phyloP scores from a whole-genome alignment of 92 coral and sea anemone genomes.

The Siderastrea siderea region DNA sequence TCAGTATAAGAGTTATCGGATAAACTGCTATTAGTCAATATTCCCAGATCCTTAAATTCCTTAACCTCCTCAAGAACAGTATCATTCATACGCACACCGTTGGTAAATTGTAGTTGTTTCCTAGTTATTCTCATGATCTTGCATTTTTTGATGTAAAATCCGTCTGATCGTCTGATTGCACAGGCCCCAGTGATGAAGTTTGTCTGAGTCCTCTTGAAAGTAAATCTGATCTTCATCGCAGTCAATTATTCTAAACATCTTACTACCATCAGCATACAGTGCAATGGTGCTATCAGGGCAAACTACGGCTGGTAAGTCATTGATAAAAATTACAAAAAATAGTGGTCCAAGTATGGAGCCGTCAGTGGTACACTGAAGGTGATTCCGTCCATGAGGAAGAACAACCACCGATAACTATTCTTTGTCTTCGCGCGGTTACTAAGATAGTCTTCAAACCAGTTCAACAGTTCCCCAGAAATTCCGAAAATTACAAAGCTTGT shows the following conservation, averaged over 20 bases:
- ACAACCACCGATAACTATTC: too few relatives aligned
- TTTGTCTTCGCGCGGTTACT: neutral
- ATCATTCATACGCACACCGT: too few relatives aligned
- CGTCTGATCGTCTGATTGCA: constrained; percentile 23
- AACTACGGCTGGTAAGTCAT: neutral
- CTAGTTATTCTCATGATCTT: too few relatives aligned
- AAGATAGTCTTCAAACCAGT: neutral
- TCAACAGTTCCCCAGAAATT: neutral
- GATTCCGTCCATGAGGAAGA: neutral
- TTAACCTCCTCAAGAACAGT: too few relatives aligned
- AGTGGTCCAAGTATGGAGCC: neutral
- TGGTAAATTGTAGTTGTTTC: too few relatives aligned
- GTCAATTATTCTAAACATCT: constrained; percentile 11
- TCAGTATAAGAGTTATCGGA: neutral
- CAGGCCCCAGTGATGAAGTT: constrained; percentile 19
- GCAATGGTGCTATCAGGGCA: neutral
- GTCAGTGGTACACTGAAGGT: neutral
- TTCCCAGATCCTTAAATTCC: neutral
- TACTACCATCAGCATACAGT: neutral
- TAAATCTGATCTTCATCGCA: constrained; percentile 6
- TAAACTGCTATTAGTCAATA: constrained; percentile 15
- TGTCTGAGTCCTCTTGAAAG: constrained; percentile 28
- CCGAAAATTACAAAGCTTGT: neutral
- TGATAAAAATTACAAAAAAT: neutral
- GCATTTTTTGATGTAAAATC: too few relatives aligned